These are phyloP conservation scores for Archips crataeganus DNA, from an alignment of 2,888 invertebrate species.

Conservation along the genomic window DNA sequence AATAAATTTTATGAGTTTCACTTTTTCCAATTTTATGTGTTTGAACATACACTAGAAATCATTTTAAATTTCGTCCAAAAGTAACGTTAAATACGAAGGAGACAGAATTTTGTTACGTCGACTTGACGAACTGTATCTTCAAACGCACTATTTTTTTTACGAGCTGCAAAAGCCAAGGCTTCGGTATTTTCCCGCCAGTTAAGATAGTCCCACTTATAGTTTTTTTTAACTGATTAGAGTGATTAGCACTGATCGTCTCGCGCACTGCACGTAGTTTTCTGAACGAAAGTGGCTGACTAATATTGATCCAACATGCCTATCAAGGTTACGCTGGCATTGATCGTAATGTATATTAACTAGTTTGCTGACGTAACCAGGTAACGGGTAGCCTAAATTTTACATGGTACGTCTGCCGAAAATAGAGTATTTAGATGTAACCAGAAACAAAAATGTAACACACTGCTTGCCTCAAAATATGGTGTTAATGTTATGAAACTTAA, in stretches of 20 bases:
- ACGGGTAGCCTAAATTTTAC: neutral
- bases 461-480: too few species aligned
- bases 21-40: neutral
- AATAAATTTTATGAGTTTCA: neutral
- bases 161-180: too few species aligned
- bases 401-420: neutral
- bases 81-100: too few species aligned
- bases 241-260: neutral
- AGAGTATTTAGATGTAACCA: too few species aligned
- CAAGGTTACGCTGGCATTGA: slow-evolving; percentile 28
- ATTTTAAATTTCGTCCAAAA: too few species aligned
- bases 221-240: neutral
- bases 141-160: too few species aligned
- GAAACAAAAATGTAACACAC: too few species aligned
- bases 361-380: slow-evolving; percentile 5
- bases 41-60: too few species aligned
- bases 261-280: neutral
- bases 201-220: neutral
- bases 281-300: neutral
- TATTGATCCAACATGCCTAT: slow-evolving; percentile 32
- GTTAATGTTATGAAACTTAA: too few species aligned
- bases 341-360: slow-evolving; percentile 13
- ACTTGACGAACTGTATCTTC: too few species aligned
- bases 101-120: too few species aligned
- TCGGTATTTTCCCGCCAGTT: too few species aligned